Base-by-base conservation (phyloP, 1,140 invertebrate genomes). In the Pararge aegeria region DNA sequence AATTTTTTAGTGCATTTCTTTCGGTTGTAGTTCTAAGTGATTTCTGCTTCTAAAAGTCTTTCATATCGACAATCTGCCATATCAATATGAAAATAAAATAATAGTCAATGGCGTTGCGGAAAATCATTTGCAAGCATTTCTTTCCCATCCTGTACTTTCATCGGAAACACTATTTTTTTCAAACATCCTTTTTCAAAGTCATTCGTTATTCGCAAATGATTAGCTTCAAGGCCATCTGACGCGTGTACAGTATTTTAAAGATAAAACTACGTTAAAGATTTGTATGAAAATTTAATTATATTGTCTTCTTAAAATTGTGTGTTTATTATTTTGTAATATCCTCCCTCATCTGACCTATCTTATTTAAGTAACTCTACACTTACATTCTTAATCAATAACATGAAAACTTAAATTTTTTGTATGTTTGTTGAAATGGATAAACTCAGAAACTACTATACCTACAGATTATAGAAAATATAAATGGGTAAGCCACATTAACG, bases 251-350 rank as follows among this genome's bases (percentile, higher is more conserved):
- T 89, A 87, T 89, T 89, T 89, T 89, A 84, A 89, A 85, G 67
- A 84, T 88, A 89, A 87, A 46, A 84, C 78, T 85, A 89, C 75
- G 86, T 89, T 89, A 89, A 87, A 89, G 83, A 89, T 89, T 89
- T 89, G 86, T 89, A 89, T 89, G 86, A 87, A 89, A 89, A 89
- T 85, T 87, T 89, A 89, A 89, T 83, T 87, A 89, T 89, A 89
- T 89, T 89, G 84, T 89, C 86, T 89, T 89, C 86, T 81, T 89
- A 87, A 87, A 86, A 75, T 65, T 57, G 69, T 34, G 65, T 76
- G 78, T 78, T 79, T 79, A 62, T 86, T 76, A 81, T 84, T 85
- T 78, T 40, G 12, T 13, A 27, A 21, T 15, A 42, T 12, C 34
- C 55, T 37, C 10, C 12, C 3, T n/a, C 24, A 4, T 24, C 7